phyloP scores from a whole-genome alignment of 2,113 vertebrate species.

The Ceyx cyanopectus region DNA sequence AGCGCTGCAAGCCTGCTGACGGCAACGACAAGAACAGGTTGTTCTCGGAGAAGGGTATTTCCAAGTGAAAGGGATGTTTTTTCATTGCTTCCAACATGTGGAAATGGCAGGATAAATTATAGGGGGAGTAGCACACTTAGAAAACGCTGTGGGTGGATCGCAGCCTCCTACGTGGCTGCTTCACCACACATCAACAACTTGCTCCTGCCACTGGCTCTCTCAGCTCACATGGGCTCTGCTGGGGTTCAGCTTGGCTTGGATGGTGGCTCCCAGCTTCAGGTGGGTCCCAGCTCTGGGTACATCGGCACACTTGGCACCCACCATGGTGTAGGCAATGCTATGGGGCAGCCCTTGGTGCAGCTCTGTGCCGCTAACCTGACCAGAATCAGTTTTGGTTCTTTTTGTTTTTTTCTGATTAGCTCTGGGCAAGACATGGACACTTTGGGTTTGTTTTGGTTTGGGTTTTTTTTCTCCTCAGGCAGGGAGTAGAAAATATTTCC shows the following conservation, averaged over 20 bases:
- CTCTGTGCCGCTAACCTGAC: neutral
- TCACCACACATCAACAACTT: conserved; percentile 10
- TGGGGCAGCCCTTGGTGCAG: rapidly evolving
- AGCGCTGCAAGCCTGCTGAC: conserved; percentile 6
- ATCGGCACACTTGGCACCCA: rapidly evolving
- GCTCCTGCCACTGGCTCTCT: neutral
- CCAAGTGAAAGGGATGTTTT: conserved; percentile 60
- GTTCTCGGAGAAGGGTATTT: conserved; percentile 57
- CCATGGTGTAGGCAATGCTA: rapidly evolving
- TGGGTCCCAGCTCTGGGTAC: neutral
- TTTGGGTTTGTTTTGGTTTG: neutral
- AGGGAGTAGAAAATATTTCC: neutral
- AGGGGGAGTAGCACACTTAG: conserved; percentile 40
- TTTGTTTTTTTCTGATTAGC: neutral
- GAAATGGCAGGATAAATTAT: conserved; percentile 62
- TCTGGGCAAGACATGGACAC: neutral
- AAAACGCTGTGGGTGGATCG: conserved; percentile 19
- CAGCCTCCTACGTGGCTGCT: conserved; percentile 29
- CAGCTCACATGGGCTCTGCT: neutral
- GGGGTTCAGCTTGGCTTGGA: neutral
- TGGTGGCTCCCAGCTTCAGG: neutral
- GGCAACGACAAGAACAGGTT: conserved; percentile 50
- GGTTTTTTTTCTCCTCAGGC: too few relatives aligned
- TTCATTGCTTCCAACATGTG: conserved; percentile 33
- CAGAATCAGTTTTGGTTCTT: neutral